phyloP scores from a whole-genome alignment of 2,113 vertebrate species.

The Pavo muticus region DNA sequence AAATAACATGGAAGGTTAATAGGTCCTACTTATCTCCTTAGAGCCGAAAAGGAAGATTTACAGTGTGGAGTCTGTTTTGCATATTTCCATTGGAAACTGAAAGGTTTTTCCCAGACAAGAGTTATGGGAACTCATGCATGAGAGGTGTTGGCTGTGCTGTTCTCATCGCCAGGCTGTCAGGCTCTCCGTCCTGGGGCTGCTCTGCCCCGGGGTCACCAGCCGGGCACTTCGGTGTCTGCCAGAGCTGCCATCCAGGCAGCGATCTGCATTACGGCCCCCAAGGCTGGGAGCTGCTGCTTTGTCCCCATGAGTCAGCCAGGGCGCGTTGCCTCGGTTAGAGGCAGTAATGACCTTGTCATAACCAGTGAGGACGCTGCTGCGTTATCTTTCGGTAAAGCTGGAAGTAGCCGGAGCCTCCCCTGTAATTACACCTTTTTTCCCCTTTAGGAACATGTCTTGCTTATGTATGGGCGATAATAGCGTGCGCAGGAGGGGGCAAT shows the following conservation, averaged over 20 bases:
- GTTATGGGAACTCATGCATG: conserved; percentile 46
- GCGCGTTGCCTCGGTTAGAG: neutral
- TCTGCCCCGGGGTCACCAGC: neutral
- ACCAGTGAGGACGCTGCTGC: neutral
- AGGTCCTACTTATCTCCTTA: conserved; percentile 88
- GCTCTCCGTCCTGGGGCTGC: neutral
- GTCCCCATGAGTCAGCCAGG: neutral
- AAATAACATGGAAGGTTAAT: conserved; percentile 97
- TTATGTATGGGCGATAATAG: neutral
- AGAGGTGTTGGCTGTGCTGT: conserved; percentile 20
- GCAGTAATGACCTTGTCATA: neutral
- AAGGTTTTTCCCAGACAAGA: conserved; percentile 68
- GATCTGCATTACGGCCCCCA: fast-evolving
- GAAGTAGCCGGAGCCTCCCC: neutral
- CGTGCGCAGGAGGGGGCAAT: neutral
- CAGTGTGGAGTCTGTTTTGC: conserved; percentile 72
- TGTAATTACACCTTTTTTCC: neutral
- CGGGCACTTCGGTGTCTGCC: neutral
- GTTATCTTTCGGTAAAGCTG: neutral
- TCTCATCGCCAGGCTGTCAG: conserved; percentile 4
- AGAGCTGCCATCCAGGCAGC: fast-evolving
- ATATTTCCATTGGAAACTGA: conserved; percentile 74
- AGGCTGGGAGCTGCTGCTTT: neutral
- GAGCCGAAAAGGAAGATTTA: conserved; percentile 78
- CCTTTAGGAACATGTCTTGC: neutral